Base-by-base conservation (phyloP, 2,888 invertebrate species). In the Leptopilina drosophilae region DNA sequence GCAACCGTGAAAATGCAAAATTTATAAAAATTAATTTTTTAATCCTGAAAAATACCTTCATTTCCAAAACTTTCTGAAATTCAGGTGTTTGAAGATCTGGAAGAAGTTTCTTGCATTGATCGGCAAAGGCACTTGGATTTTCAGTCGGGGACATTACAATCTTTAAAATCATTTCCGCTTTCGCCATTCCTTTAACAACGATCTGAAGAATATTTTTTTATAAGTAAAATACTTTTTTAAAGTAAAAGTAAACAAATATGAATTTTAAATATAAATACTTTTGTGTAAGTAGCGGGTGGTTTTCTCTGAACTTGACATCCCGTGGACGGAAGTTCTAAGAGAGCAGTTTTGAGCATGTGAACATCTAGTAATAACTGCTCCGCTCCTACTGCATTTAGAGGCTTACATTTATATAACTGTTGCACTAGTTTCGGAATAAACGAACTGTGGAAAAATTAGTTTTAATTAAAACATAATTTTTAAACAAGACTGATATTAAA, bases 81-180 rank as follows among this genome's bases (percentile, higher is more conserved):
- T 99, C 99, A 0, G 95, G 94, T 33, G 96, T 92, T 77, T 98
- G 97, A 20, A 97, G 95, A 84, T 98, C 98, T 0, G 98, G 98
- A 79, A 99, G 91, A 12, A 99, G 92, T 89, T 98, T 97, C 75
- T 96, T 94, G 88, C 97, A 98, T 90, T 98, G 98, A 67, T 96
- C 96, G 0, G 98, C 96, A 88, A 99, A 96, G 0, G 95, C 95
- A 66, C 95, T 95, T 0, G 95, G 92, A 26, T 96, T 95, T 84
- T 98, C 97, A 20, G 96, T 93, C 0, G 98, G 98, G 0, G 98
- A 96, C 99, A 99, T 99, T 0, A 99, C 98, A 49, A 99, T 94
- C 93, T 99, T 99, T n/a, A 99, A 93, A 62, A 99, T 97, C 98
- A 99, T 98, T 92, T 99, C 99, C 0, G 99, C 99, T 89, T 97